phyloP scores from a whole-genome alignment of 2,113 vertebrate genomes.

The Rhinolophus sinicus region DNA sequence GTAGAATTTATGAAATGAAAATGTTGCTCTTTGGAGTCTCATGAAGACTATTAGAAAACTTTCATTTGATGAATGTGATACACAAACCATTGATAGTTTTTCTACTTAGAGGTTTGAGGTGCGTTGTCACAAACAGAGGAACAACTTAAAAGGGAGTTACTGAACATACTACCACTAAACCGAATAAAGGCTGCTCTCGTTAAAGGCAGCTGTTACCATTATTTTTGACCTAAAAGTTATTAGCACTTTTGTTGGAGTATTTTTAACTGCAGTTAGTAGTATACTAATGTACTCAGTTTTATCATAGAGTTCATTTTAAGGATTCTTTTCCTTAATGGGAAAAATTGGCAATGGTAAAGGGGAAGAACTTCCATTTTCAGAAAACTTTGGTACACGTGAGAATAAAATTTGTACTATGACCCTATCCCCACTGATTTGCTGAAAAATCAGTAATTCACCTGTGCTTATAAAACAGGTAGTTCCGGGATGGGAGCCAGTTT shows the following conservation, averaged over 20 bases:
- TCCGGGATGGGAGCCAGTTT: not conserved
- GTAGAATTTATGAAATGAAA: conserved; percentile 6
- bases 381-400: not conserved
- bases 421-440: not conserved
- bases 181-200: not conserved
- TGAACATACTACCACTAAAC: not conserved
- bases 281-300: not conserved
- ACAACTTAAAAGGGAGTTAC: conserved; percentile 27
- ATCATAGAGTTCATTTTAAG: conserved; percentile 22
- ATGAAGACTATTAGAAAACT: not conserved
- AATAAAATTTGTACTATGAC: not conserved
- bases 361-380: conserved; percentile 4
- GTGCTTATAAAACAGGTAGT: not conserved
- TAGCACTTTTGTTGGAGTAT: conserved; percentile 10
- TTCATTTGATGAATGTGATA: not conserved
- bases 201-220: conserved; percentile 43
- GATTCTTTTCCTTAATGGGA: not conserved
- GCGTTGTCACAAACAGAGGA: not conserved
- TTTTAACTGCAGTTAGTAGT: not conserved
- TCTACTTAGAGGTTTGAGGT: not conserved
- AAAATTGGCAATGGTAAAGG: not conserved
- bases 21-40: not conserved
- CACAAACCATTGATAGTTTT: conserved; percentile 9
- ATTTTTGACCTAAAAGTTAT: conserved; percentile 43
- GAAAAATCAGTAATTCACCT: not conserved